These are phyloP conservation scores for Harpagoxenus sublaevis DNA, from an alignment of 2,888 invertebrate species.

Conservation along the genomic window DNA sequence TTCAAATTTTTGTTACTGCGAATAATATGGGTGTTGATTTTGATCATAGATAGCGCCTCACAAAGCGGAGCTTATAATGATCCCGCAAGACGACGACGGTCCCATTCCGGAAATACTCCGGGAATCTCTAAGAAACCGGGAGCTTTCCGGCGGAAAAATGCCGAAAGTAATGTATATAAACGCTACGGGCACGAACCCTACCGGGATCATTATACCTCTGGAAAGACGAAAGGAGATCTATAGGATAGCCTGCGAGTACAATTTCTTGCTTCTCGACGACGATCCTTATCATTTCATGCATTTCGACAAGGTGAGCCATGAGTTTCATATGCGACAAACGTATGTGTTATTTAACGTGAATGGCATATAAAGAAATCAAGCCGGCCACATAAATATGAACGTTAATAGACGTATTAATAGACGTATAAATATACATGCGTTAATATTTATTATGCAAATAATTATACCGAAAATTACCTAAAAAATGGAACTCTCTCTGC, in stretches of 20 bases:
- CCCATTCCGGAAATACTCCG: conserved; percentile 89
- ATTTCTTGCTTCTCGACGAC: conserved; percentile 93
- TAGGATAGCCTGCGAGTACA: conserved; percentile 91
- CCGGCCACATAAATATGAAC: not conserved
- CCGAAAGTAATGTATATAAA: conserved; percentile 92
- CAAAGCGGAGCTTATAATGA: conserved; percentile 89
- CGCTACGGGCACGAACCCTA: conserved; percentile 93
- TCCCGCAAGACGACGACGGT: conserved; percentile 91
- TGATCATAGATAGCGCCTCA: conserved; percentile 90
- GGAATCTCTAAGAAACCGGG: conserved; percentile 87
- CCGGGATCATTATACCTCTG: conserved; percentile 90
- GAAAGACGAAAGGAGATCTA: conserved; percentile 91
- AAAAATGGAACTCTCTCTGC: conserved; percentile 3
- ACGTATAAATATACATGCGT: conserved; percentile 23
- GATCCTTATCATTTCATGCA: conserved; percentile 94
- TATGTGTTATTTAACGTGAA: not conserved
- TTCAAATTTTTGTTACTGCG: not conserved
- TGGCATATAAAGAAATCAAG: not conserved
- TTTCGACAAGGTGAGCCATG: conserved; percentile 88
- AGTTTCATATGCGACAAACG: not conserved
- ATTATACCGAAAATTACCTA: conserved; percentile 11
- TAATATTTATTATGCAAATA: conserved; percentile 12
- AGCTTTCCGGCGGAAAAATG: conserved; percentile 87
- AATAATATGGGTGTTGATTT: not conserved
- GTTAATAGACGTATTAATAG: not conserved